Conservation (phyloP, 1,140 invertebrate species). For the Yoshiicerus persimilis region DNA sequence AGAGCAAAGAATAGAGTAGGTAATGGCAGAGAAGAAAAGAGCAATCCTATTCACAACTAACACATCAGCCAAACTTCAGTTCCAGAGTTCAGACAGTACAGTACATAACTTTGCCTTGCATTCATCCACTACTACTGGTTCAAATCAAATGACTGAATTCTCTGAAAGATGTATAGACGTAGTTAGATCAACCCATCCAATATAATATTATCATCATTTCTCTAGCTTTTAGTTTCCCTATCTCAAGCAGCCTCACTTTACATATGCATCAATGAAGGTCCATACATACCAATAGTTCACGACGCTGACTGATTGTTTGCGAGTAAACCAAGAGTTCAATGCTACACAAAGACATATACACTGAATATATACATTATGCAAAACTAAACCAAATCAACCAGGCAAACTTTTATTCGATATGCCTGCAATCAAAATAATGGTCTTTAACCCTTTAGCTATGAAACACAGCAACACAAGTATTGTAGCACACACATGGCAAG, state of each 20-base stretch:
- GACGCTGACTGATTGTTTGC: neutral
- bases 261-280: neutral
- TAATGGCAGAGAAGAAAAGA: slow-evolving; percentile 8
- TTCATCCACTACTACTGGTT: neutral
- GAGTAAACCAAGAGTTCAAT: too few species aligned
- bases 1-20: neutral
- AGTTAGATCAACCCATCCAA: neutral
- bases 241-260: neutral
- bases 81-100: neutral
- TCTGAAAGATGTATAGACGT: neutral
- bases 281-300: neutral
- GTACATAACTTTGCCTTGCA: neutral
- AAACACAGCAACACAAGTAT: neutral
- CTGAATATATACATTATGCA: too few species aligned
- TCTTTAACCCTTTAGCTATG: neutral
- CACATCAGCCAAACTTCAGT: slow-evolving; percentile 4
- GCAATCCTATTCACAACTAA: neutral
- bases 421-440: neutral
- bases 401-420: neutral
- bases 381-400: neutral
- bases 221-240: neutral
- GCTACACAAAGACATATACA: neutral
- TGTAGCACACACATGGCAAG: neutral
- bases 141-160: neutral
- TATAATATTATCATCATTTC: neutral